Conservation (phyloP, 64 coral and sea anemone genomes). For the Porites lutea region DNA sequence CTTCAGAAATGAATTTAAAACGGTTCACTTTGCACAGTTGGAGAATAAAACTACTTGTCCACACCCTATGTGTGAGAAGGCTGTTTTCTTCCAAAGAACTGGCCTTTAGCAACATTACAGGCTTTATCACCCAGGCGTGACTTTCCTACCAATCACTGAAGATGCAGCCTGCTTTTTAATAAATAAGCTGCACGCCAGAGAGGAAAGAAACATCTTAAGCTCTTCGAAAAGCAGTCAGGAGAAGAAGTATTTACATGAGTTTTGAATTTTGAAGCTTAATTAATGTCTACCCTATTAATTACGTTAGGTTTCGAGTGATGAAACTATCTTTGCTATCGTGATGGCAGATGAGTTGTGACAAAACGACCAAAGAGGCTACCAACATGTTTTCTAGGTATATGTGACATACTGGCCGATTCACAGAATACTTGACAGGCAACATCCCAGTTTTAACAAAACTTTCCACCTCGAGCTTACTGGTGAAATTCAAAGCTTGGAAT, state of each 20-base stretch:
- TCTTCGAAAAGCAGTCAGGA: background rate
- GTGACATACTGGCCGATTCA: background rate
- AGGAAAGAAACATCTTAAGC: background rate
- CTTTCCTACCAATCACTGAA: background rate
- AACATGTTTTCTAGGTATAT: constrained; percentile 11
- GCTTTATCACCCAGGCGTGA: background rate
- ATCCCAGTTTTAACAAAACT: background rate
- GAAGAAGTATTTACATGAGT: background rate
- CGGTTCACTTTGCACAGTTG: too few species aligned
- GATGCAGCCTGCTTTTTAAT: background rate
- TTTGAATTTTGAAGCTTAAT: background rate
- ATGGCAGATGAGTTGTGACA: background rate
- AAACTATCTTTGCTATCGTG: background rate
- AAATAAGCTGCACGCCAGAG: background rate
- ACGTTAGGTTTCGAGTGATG: background rate
- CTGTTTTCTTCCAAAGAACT: background rate
- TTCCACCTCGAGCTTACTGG: background rate
- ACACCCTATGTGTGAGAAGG: too few species aligned
- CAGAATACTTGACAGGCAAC: background rate
- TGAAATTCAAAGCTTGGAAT: background rate
- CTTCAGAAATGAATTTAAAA: too few species aligned
- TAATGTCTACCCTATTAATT: background rate
- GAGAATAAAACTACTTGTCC: too few species aligned
- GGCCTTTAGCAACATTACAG: background rate
- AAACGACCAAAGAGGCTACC: constrained; percentile 3